Evolutionary conservation across 2,113 vertebrate genomes (phyloP), one percentile per base, ranked within the genome.

Genomic region (Hyaena hyaena): DNA sequence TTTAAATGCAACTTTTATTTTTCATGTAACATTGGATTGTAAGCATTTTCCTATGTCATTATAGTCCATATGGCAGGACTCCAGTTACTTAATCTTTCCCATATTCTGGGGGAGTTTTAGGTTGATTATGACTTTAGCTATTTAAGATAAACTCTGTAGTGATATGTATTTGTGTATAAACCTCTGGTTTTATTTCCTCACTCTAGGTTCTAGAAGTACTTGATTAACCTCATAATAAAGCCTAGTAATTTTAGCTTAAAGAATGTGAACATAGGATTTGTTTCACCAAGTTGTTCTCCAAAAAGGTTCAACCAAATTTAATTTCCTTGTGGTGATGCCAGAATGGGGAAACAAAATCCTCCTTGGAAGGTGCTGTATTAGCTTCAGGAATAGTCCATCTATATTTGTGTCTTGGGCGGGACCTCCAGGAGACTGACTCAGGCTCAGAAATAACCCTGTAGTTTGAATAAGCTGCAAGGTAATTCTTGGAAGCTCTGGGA

Each of bases 1-100:
- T 94, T 95, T 89, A 96, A 92, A 58, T 74, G 23, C 15, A 88
- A 10, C 71, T 48, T 48, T 77, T 63, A 50, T 93, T 43, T 85
- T 95, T 55, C 31, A 35, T 45, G 39, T 82, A 88, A 68, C 50
- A 43, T 23, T 61, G 21, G 28, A 84, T 88, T 86, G 15, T 95
- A 85, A 87, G 3, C 48, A 92, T 92, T 96, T 90, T 95, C 33
- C 11, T 24, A 23, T 92, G 11, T 68, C n/a, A 31, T 71, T 89
- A 17, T 68, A 84, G 33, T 81, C 12, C 45, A 48, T 35, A 50
- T 82, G 68, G 24, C 14, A 65, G 43, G 24, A 66, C 26, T 92
- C 10, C 55, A 82, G 43, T 80, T 88, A 90, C 48, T 89, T 89
- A 87, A 39, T 80, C 14, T 83, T 76, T 85, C 9, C 10, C 48